These are phyloP conservation scores for Chrysocyon brachyurus DNA, from an alignment of 2,797 vertebrate genomes.

Conservation along the genomic window DNA sequence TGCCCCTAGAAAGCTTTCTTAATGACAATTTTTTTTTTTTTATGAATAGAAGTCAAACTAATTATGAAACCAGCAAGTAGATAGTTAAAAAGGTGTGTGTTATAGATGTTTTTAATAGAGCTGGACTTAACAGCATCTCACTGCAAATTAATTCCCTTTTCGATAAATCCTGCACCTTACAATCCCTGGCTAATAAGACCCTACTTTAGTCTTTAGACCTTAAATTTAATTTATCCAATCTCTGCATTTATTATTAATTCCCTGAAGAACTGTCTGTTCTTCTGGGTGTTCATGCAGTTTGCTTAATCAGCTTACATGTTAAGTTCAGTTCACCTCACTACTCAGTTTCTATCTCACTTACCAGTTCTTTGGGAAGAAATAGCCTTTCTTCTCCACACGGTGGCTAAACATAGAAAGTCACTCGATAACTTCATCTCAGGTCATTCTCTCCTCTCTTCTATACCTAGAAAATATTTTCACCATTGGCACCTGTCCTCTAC, in stretches of 20 bases:
- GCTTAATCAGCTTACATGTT: neutral
- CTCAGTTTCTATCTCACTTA: neutral
- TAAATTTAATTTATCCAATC: neutral
- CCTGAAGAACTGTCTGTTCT: neutral
- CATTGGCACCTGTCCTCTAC: neutral
- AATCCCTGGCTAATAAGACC: neutral
- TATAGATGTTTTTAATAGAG: neutral
- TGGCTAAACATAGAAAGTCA: neutral
- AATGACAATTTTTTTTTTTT: neutral
- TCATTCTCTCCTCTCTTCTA: neutral
- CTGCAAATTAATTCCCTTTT: slow-evolving; percentile 36
- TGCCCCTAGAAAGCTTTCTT: neutral
- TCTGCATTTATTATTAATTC: slow-evolving; percentile 30
- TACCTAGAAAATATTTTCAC: neutral
- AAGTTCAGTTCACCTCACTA: neutral
- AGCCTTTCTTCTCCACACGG: neutral
- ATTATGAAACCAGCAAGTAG: neutral
- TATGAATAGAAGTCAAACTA: slow-evolving; percentile 31
- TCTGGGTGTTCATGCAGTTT: neutral
- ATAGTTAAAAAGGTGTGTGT: neutral
- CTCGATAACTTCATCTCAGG: neutral
- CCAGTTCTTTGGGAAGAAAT: neutral
- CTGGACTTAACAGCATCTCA: neutral
- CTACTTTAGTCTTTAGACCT: slow-evolving; percentile 1
- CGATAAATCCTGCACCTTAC: neutral